Percentiles rank a stretch among this genome's conserved stretches.
These are phyloP conservation scores for Morone saxatilis DNA, from an alignment of 2,113 vertebrate genomes.

Conservation along the genomic window DNA sequence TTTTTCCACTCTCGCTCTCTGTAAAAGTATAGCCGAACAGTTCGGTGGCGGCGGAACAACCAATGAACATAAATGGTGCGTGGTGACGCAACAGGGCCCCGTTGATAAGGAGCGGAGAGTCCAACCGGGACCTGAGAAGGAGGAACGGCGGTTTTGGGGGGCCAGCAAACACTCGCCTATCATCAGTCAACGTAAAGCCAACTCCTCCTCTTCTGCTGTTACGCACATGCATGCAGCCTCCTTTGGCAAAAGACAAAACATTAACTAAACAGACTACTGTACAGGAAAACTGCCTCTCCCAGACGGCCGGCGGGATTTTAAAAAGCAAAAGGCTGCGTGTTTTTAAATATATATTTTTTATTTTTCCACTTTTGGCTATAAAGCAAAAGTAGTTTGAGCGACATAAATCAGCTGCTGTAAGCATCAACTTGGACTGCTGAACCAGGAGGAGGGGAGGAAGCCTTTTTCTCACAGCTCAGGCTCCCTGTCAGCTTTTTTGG, in stretches of 20 bases:
- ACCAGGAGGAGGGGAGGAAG: conserved; percentile 62
- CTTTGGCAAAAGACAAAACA: conserved; percentile 70
- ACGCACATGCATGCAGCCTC: conserved; percentile 80
- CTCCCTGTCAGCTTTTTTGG: conserved; percentile 32
- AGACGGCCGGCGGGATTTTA: conserved; percentile 66
- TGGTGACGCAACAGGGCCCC: conserved; percentile 92
- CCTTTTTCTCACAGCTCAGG: conserved; percentile 19
- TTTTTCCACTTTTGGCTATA: conserved; percentile 35
- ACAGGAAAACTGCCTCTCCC: conserved; percentile 64
- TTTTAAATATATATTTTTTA: background rate
- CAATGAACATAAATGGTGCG: conserved; percentile 89
- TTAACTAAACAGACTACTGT: conserved; percentile 52
- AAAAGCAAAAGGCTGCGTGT: conserved; percentile 24
- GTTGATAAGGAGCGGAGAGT: conserved; percentile 97
- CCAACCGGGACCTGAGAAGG: conserved; percentile 87
- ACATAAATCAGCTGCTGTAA: conserved; percentile 47
- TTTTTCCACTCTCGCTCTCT: conserved; percentile 23
- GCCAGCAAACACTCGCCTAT: conserved; percentile 84
- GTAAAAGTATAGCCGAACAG: conserved; percentile 75
- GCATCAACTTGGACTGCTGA: conserved; percentile 69
- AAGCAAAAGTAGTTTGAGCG: conserved; percentile 45
- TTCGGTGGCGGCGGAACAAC: conserved; percentile 83
- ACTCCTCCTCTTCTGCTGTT: conserved; percentile 85
- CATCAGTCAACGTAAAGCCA: conserved; percentile 85
- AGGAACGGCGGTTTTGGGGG: conserved; percentile 84